phyloP scores from a whole-genome alignment of 1,140 invertebrate species.

The Papilio aristodemus region DNA sequence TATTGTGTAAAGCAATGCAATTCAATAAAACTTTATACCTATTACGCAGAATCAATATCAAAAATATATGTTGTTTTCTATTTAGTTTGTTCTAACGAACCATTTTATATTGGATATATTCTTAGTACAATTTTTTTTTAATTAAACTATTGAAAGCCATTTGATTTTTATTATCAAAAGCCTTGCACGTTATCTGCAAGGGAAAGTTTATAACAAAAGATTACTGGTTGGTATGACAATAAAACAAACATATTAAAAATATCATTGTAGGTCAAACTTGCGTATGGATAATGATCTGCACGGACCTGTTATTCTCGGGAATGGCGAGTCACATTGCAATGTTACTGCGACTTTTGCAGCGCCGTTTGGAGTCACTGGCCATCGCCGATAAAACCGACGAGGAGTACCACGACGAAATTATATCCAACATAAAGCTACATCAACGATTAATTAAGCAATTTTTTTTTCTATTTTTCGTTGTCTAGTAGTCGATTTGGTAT shows the following conservation, averaged over 20 bases:
- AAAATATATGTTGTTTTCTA: too few relatives aligned
- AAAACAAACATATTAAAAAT: not conserved
- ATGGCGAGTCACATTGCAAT: slow-evolving; percentile 72
- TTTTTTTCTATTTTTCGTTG: not conserved
- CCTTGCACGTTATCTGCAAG: not conserved
- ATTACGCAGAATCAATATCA: too few relatives aligned
- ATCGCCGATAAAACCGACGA: slow-evolving; percentile 46
- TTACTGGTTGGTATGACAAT: slow-evolving; percentile 16
- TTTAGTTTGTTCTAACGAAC: too few relatives aligned
- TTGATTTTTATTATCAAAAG: not conserved
- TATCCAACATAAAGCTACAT: slow-evolving; percentile 65
- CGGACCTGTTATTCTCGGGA: slow-evolving; percentile 68
- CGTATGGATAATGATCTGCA: slow-evolving; percentile 70
- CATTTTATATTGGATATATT: too few relatives aligned
- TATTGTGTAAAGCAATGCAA: too few relatives aligned
- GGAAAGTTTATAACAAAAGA: slow-evolving; percentile 12
- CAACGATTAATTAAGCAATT: slow-evolving; percentile 65
- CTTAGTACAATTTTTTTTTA: not conserved
- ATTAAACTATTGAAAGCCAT: not conserved
- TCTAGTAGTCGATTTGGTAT: too few relatives aligned
- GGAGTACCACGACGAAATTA: slow-evolving; percentile 60
- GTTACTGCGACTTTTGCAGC: slow-evolving; percentile 60
- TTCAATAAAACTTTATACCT: too few relatives aligned
- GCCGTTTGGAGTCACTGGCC: slow-evolving; percentile 53
- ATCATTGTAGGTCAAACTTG: slow-evolving; percentile 62